Base-by-base conservation (phyloP, 2,888 invertebrate species). In the Mystacides longicornis region DNA sequence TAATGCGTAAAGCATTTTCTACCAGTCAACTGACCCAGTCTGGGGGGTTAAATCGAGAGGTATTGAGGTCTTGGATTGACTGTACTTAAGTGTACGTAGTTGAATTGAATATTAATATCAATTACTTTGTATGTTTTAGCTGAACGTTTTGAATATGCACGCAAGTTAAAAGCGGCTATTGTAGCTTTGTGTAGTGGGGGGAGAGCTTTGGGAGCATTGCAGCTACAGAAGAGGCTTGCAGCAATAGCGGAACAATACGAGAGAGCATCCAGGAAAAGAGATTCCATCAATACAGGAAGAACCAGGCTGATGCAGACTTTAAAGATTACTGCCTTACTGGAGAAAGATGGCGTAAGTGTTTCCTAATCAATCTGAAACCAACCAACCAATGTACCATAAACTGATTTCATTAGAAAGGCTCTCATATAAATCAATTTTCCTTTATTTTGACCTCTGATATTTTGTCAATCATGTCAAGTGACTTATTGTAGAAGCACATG, bases 201-300 rank as follows among this genome's bases (percentile, higher is more conserved):
- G 0, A 93, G 94, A 68, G 83, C 90, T 52, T 77, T 96, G 37
- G 95, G 94, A 0, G 87, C 94, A 62, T 91, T 93, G 74, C 85
- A 95, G 59, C 77, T 95, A 52, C 91, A 95, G 64, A 96, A 97
- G 67, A 80, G 91, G 22, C 92, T 93, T 55, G 95, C 96, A 0
- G 93, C 95, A 2, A 90, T 90, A 42, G 79, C 87, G 54, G 96
- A 96, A 66, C 94, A 96, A 73, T 96, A 93, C 67, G 93, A 94
- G 65, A 83, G 89, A 59, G 96, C 96, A 0, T 83, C 90, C 59
- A 76, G 87, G 53, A 93, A 95, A 72, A 88, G 96, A 65, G 86
- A 87, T 57, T 87, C 94, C 71, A 93, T 94, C 65, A 89, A 94
- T 64, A 87, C 90, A 64, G 93, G 89, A 54, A 77, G 92, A 47